A percentile compares a stretch with the other conserved stretches of the same genome.
Conservation (phyloP, 1,140 invertebrate genomes). For the Coptotermes formosanus region DNA sequence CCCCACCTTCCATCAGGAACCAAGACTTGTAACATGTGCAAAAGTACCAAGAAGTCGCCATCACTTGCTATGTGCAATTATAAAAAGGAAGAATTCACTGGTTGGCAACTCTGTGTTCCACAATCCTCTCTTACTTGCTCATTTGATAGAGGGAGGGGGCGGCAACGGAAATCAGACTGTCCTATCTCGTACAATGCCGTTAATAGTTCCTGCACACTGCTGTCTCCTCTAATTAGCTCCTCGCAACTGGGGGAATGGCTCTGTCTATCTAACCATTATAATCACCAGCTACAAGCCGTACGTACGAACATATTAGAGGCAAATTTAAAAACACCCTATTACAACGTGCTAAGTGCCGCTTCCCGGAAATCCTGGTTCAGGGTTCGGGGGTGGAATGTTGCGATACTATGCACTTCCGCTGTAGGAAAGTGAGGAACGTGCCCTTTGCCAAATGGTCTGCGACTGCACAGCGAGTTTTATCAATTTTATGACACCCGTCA, state of each 20-base stretch:
- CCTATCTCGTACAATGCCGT: neutral
- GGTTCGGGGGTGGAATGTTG: neutral
- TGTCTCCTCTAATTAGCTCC: neutral
- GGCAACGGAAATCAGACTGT: neutral
- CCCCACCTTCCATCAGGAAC: too few relatives aligned
- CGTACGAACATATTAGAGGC: neutral
- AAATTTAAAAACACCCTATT: neutral
- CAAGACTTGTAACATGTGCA: neutral
- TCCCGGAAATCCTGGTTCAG: neutral
- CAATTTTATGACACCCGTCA: neutral
- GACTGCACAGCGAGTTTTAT: neutral
- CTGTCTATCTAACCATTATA: neutral
- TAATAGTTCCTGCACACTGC: conserved; percentile 1
- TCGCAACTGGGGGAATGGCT: neutral
- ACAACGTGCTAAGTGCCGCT: neutral
- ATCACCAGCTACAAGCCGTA: neutral
- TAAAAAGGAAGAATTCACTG: neutral
- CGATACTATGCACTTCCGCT: neutral
- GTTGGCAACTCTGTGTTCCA: neutral
- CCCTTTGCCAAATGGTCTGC: neutral
- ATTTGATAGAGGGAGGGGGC: neutral
- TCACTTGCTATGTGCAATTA: neutral
- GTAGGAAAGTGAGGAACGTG: neutral
- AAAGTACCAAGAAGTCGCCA: neutral
- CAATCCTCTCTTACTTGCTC: neutral